Conservation (phyloP, 2,888 invertebrate species). For the Chloromyia formosa region DNA sequence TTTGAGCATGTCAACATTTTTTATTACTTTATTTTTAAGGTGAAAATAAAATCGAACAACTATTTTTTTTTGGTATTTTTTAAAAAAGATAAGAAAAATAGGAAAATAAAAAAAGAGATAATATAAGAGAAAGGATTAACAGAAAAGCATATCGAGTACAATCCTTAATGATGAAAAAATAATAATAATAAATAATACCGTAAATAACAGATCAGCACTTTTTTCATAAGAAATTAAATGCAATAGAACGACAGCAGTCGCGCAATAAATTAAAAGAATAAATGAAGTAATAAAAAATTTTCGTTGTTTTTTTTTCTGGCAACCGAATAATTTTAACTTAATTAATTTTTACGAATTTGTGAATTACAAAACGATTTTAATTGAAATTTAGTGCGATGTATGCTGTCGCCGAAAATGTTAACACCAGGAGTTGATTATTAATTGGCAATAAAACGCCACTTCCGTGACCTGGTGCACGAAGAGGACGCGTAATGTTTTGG, state of each 20-base stretch:
- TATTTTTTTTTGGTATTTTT: constrained; percentile 21
- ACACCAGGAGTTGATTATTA: constrained; percentile 61
- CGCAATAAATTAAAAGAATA: not conserved
- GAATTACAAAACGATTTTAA: constrained; percentile 26
- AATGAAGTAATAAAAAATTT: constrained; percentile 13
- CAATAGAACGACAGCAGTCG: no score
- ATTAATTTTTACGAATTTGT: not conserved
- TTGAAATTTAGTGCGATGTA: constrained; percentile 48
- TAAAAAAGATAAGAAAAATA: constrained; percentile 1
- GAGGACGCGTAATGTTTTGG: constrained; percentile 24
- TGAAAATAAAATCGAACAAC: not conserved
- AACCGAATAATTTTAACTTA: not conserved
- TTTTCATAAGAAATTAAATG: not conserved
- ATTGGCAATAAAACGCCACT: constrained; percentile 61
- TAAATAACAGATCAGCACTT: constrained; percentile 27
- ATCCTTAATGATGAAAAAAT: constrained; percentile 50
- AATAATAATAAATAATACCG: constrained; percentile 48
- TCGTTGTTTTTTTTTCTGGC: not conserved
- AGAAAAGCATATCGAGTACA: constrained; percentile 50
- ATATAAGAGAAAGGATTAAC: constrained; percentile 8
- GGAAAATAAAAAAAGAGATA: not conserved
- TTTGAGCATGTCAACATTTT: constrained; percentile 41
- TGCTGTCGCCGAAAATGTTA: constrained; percentile 58
- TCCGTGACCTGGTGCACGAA: constrained; percentile 58
- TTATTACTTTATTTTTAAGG: constrained; percentile 44